Base-by-base conservation (phyloP, 2,113 vertebrate genomes). In the Aspidoscelis tigris region DNA sequence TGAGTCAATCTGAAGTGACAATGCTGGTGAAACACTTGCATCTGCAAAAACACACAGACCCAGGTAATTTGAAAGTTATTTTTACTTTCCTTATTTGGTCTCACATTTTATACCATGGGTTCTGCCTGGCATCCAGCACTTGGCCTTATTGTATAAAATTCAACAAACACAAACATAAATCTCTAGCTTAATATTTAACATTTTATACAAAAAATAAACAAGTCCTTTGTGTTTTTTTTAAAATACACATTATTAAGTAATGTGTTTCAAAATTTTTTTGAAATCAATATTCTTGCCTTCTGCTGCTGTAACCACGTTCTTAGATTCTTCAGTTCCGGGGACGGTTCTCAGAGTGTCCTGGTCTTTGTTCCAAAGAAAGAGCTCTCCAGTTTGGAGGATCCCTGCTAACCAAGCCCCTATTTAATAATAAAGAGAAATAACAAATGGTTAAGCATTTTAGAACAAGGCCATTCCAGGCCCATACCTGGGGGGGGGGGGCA, bases 291-390 rank as follows among this genome's bases (percentile, higher is more conserved):
- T 20, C 41, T 16, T 81, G 98, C 98, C 97, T 94, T 96, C 93
- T 84, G 85, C 83, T 69, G 90, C 87, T 82, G 90, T 90, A 76
- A 96, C 91, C 33, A 96, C 80, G 39, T 96, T 93, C 79, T 91
- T 91, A 77, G 97, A 93, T 78, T 97, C 96, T 86, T 96, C 92
- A 0, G 94, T 87, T 7, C 96, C 90, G 71, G 96, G 90, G 26
- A 97, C 89, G 18, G 88, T 97, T 94, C 97, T 98, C 80, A 99
- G 91, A 78, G 84, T 95, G 90, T 99, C 97, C 68, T 93, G 95
- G 90, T 99, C 98, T 91, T 96, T 98, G 95, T 97, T 97, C 99
- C 99, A 99, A 85, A 99, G 94, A 91, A 99, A 98, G 0, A 99
- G 82, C 26, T 99, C 97, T 84, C 98, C 98, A 20, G 97, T 96